Percentiles rank a stretch among this genome's conserved stretches.
Conservation (phyloP, 2,113 vertebrate species). For the Dipodomys merriami region DNA sequence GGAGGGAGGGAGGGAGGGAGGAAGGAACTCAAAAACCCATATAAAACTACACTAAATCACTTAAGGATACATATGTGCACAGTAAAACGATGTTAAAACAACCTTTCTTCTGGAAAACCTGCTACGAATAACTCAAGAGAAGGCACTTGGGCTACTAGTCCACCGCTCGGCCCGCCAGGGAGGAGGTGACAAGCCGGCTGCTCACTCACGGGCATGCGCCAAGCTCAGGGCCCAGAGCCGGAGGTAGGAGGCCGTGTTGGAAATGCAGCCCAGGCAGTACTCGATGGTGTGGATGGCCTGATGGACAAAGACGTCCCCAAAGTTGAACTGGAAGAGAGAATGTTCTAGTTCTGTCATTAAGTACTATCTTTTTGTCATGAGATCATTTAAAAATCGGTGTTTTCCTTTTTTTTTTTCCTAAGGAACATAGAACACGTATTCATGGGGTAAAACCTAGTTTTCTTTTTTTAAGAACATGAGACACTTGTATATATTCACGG, state of each 20-base stretch:
- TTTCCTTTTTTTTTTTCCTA: neutral
- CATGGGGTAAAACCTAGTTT: too few relatives aligned
- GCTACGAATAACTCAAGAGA: too few relatives aligned
- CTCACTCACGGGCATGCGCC: slow-evolving; percentile 93
- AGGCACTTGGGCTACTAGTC: neutral
- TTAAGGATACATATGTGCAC: neutral
- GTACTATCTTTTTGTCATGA: neutral
- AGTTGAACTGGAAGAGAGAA: slow-evolving; percentile 86
- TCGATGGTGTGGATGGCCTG: slow-evolving; percentile 97
- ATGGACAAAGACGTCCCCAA: slow-evolving; percentile 91
- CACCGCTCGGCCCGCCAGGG: accelerated
- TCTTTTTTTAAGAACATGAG: too few relatives aligned
- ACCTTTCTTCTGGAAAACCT: neutral
- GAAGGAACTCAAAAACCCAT: neutral
- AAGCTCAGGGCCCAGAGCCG: slow-evolving; percentile 97
- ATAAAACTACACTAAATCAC: neutral
- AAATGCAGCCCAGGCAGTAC: slow-evolving; percentile 96
- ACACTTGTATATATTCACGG: neutral
- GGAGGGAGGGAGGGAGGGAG: too few relatives aligned
- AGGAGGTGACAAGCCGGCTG: accelerated
- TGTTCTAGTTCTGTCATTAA: neutral
- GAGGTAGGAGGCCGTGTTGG: slow-evolving; percentile 96
- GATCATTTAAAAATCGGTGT: neutral
- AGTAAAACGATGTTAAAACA: neutral
- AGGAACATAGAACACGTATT: neutral